Evolutionary conservation across 2,797 vertebrate species (phyloP), one percentile per base, ranked within the genome.

Genomic region (Mionectes olivaceus): DNA sequence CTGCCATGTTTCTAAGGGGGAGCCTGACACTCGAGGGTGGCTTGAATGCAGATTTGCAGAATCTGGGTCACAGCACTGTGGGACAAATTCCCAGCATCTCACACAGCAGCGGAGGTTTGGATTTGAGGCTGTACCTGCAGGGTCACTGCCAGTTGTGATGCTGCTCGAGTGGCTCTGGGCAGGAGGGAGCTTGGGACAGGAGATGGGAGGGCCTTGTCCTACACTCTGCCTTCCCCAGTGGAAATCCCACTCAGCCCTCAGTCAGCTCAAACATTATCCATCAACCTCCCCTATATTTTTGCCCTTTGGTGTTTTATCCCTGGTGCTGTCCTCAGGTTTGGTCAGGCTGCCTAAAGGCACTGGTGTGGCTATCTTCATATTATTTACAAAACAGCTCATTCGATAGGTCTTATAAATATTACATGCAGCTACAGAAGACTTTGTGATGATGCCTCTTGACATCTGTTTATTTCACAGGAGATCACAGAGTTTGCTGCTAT

Each of bases 361-460:
- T 65, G 74, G 30, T 83, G 35, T 18, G 73, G 73, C 73, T 76
- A 75, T 89, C 44, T 91, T 79, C 79, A 73, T 81, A 33, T 75
- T 91, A 87, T 96, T 83, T 90, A 93, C 89, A 79, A 91, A 96
- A 81, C 41, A 92, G 33, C 73, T 88, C 61, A 86, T 93, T 91
- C 88, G 7, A 39, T 43, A 83, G 14, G 41, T 90, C 75, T 89
- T 60, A 89, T 95, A 91, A 95, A 94, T 90, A 92, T 94, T 92
- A 19, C 70, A 96, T 90, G 83, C 2, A 11, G 37, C 67, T 89
- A 56, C 85, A 64, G 37, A 69, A 83, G 87, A 70, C 56, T 76
- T 44, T 60, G 64, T 79, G 87, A 76, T 73, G 88, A 82, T 65
- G 90, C 70, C 74, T 93, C 93, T 82, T 82, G 85, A 79, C 46